phyloP scores from a whole-genome alignment of 2,888 invertebrate species.

The Hypolimnas misippus region DNA sequence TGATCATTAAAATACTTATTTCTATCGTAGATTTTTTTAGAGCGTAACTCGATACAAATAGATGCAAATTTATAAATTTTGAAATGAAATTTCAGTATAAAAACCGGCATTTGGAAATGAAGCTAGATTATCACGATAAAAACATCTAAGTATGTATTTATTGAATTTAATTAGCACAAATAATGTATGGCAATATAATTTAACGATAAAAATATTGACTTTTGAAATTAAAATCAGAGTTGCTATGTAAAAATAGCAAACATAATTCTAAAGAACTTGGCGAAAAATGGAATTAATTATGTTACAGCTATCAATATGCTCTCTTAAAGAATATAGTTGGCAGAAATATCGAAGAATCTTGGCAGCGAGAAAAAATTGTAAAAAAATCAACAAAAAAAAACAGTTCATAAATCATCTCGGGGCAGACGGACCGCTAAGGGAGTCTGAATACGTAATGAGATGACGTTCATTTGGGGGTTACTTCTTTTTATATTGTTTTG shows the following conservation, averaged over 20 bases:
- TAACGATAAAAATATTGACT: background rate
- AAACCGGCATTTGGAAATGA: too few species aligned
- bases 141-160: too few species aligned
- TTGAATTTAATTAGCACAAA: too few species aligned
- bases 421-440: slow-evolving; percentile 68
- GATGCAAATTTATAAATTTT: too few species aligned
- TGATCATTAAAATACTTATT: too few species aligned
- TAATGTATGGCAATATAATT: too few species aligned
- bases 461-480: slow-evolving; percentile 68
- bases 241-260: background rate
- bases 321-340: slow-evolving; percentile 64
- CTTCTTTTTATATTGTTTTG: slow-evolving; percentile 57
- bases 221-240: background rate
- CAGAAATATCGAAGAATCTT: slow-evolving; percentile 60
- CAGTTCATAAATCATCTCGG: slow-evolving; percentile 71
- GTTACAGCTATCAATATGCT: slow-evolving; percentile 74
- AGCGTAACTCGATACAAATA: too few species aligned
- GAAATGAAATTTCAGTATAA: too few species aligned
- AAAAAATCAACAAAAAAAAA: slow-evolving; percentile 70
- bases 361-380: slow-evolving; percentile 55
- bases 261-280: background rate
- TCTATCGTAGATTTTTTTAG: too few species aligned
- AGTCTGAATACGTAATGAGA: slow-evolving; percentile 72
- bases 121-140: too few species aligned
- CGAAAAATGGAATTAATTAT: slow-evolving; percentile 36